Evolutionary conservation across 30 jellyfish, hydroid and myxozoan genomes (phyloP).

Genomic region (Hydractinia echinata): DNA sequence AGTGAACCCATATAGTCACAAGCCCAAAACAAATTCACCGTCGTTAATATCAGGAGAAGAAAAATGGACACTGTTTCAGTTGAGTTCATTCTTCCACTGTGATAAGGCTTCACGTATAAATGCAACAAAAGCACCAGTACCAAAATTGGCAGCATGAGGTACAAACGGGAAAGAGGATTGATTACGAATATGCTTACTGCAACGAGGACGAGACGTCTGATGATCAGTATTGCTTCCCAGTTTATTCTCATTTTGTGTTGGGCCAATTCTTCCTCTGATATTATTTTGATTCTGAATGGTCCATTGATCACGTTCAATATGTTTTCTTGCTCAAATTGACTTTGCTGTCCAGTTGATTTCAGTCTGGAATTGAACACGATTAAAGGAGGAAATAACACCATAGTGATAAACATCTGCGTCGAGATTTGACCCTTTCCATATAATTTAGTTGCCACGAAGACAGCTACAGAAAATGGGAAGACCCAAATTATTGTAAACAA

Average conservation of each 20-base stretch:
- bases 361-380: not conserved
- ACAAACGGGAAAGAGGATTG: not conserved
- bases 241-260: not conserved
- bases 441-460: constrained; percentile 1
- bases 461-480: not conserved
- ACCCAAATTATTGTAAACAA: not conserved
- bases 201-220: not conserved
- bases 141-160: not conserved
- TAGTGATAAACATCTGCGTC: not conserved
- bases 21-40: not conserved
- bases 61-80: not conserved
- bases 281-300: not conserved
- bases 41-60: constrained; percentile 3
- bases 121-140: not conserved
- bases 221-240: constrained; percentile 2
- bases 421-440: not conserved
- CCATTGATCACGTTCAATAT: not conserved
- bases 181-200: not conserved
- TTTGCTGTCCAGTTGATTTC: not conserved
- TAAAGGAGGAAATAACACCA: not conserved
- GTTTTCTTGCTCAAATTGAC: not conserved
- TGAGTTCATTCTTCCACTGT: not conserved
- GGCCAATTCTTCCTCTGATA: not conserved
- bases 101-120: constrained; percentile 10
- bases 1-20: not conserved